Conservation (phyloP, 2,888 invertebrate genomes). For the Chesias legatella region DNA sequence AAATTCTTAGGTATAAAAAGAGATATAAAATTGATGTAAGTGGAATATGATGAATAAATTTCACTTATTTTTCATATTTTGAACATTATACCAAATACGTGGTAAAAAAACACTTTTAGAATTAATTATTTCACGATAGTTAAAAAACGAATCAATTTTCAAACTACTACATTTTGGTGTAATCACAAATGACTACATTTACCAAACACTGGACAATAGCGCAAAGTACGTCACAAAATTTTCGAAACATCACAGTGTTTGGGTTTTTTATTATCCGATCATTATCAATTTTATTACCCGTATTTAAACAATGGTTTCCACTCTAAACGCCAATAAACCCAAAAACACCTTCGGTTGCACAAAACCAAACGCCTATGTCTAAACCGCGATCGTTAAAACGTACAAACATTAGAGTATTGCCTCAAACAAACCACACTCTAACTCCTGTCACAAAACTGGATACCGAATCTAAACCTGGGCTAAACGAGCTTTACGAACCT, state of each 20-base stretch:
- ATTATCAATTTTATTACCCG: conserved; percentile 58
- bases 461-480: conserved; percentile 56
- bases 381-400: conserved; percentile 69
- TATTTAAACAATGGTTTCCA: conserved; percentile 70
- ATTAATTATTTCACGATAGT: too few relatives aligned
- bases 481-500: conserved; percentile 61
- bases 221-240: conserved; percentile 28
- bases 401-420: conserved; percentile 66
- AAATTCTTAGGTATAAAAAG: too few relatives aligned
- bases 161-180: too few relatives aligned
- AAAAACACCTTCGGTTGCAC: conserved; percentile 74
- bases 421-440: conserved; percentile 68
- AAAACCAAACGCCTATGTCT: conserved; percentile 61
- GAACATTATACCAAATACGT: too few relatives aligned
- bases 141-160: too few relatives aligned
- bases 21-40: too few relatives aligned
- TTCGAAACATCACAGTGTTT: conserved; percentile 25
- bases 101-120: too few relatives aligned
- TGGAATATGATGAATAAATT: too few relatives aligned
- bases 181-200: too few relatives aligned
- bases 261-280: conserved; percentile 31
- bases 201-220: neutral
- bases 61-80: too few relatives aligned
- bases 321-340: conserved; percentile 72
- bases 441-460: conserved; percentile 56